Percentiles rank a stretch among this genome's conserved stretches.
Conservation (phyloP, 2,888 invertebrate genomes). For the Tenthredo mesomela region DNA sequence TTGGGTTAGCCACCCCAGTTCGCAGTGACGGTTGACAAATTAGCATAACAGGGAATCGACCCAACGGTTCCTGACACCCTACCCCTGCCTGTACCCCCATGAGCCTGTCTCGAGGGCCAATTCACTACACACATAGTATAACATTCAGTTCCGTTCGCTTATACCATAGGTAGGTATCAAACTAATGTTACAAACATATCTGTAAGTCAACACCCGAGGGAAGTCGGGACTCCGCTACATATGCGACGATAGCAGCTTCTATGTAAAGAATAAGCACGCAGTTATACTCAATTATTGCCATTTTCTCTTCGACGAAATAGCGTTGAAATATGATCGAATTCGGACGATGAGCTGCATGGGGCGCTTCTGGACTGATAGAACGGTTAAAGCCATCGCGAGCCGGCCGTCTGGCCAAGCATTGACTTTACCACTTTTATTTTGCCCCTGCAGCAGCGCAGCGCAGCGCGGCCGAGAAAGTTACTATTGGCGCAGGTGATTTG, state of each 20-base stretch:
- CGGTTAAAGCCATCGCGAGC: neutral
- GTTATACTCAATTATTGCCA: neutral
- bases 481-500: neutral
- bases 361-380: too few relatives aligned
- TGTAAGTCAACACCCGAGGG: slow-evolving; percentile 26
- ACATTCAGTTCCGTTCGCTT: slow-evolving; percentile 3
- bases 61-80: slow-evolving; percentile 73
- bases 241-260: neutral
- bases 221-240: neutral
- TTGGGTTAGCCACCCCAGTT: slow-evolving; percentile 49
- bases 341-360: neutral
- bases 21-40: slow-evolving; percentile 74
- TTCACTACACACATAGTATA: slow-evolving; percentile 63
- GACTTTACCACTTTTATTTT: slow-evolving; percentile 39
- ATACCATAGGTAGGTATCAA: neutral
- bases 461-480: neutral
- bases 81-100: slow-evolving; percentile 63
- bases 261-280: neutral
- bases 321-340: neutral
- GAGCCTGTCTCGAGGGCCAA: slow-evolving; percentile 73
- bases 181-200: slow-evolving; percentile 14
- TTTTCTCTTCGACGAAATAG: neutral
- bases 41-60: slow-evolving; percentile 77
- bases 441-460: neutral
- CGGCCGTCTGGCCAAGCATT: slow-evolving; percentile 36